phyloP scores from a whole-genome alignment of 2,888 invertebrate genomes.

The Drosophila stalkeri region DNA sequence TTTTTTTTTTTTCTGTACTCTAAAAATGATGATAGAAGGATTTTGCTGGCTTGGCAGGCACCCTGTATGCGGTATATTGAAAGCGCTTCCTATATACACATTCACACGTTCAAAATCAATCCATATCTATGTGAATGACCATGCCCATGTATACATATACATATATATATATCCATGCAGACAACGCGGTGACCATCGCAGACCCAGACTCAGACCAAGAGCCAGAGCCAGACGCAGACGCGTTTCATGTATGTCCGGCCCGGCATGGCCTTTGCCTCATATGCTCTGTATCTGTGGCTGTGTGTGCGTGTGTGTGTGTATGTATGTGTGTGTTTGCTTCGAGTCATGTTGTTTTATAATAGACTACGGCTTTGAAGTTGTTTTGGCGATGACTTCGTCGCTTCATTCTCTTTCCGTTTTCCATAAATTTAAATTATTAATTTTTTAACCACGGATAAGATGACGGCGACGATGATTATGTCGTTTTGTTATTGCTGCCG shows the following conservation, averaged over 20 bases:
- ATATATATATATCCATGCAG: constrained; percentile 29
- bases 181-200: constrained; percentile 51
- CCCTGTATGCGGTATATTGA: constrained; percentile 33
- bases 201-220: constrained; percentile 36
- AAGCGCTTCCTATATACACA: constrained; percentile 46
- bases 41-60: neutral
- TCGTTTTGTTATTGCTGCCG: constrained; percentile 78
- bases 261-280: constrained; percentile 45
- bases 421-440: constrained; percentile 84
- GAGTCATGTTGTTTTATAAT: constrained; percentile 73
- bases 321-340: constrained; percentile 36
- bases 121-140: constrained; percentile 12
- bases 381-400: constrained; percentile 82
- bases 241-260: constrained; percentile 50
- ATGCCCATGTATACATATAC: neutral
- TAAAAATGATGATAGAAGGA: neutral
- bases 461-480: constrained; percentile 81
- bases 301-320: constrained; percentile 26
- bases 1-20: neutral
- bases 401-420: constrained; percentile 84
- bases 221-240: constrained; percentile 36
- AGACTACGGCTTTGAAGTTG: constrained; percentile 77
- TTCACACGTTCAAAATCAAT: constrained; percentile 49
- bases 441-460: constrained; percentile 82
- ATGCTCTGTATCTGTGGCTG: constrained; percentile 11